Evolutionary conservation across 1,140 invertebrate genomes (phyloP).

Genomic region (Anastrepha obliqua): DNA sequence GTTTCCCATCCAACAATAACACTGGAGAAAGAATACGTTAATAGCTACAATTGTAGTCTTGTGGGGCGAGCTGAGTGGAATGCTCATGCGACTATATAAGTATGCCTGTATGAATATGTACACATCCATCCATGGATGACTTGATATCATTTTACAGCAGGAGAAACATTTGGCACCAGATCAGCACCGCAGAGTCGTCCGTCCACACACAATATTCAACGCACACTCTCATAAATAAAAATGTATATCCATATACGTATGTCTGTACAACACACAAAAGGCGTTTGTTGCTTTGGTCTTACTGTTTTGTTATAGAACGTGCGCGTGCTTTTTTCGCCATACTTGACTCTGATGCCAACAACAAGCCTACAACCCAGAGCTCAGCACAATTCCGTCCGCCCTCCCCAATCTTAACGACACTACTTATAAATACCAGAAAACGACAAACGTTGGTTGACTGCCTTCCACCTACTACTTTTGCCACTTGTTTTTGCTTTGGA

Average conservation of each 20-base stretch:
- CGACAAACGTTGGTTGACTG: constrained; percentile 51
- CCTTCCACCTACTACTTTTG: constrained; percentile 41
- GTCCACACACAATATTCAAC: constrained; percentile 10
- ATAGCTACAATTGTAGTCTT: constrained; percentile 36
- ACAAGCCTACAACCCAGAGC: constrained; percentile 24
- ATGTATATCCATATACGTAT: not conserved
- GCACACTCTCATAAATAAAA: constrained; percentile 42
- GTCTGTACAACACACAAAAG: constrained; percentile 23
- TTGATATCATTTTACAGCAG: constrained; percentile 52
- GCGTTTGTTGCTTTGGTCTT: constrained; percentile 53
- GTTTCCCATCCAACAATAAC: constrained; percentile 3
- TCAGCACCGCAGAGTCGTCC: constrained; percentile 39
- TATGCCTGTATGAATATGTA: not conserved
- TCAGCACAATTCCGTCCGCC: constrained; percentile 20
- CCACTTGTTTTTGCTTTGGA: constrained; percentile 51
- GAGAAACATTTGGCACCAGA: constrained; percentile 56
- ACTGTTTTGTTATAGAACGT: constrained; percentile 56
- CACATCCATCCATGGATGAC: constrained; percentile 18
- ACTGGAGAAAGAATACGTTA: constrained; percentile 16
- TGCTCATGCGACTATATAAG: not conserved
- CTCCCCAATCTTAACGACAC: constrained; percentile 32
- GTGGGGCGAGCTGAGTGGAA: not conserved
- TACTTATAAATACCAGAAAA: constrained; percentile 41
- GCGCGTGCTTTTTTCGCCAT: constrained; percentile 62
- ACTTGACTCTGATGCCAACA: constrained; percentile 61